phyloP scores from a whole-genome alignment of 2,888 invertebrate species.

The Periphyllus acericola region DNA sequence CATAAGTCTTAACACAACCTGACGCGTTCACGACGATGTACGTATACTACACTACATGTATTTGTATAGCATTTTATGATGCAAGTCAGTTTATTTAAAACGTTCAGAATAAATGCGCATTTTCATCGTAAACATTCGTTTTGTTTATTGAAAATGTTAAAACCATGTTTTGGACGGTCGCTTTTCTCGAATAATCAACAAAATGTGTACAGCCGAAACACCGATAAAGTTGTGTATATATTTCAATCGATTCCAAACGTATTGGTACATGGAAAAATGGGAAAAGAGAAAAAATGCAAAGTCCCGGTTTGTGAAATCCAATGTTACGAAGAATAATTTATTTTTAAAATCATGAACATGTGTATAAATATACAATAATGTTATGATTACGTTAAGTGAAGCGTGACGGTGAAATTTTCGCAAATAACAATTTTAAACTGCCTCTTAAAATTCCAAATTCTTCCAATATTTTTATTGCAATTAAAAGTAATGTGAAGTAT shows the following conservation, averaged over 20 bases:
- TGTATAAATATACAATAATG: background rate
- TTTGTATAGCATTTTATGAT: background rate
- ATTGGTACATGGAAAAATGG: too few relatives aligned
- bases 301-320: background rate
- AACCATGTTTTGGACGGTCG: background rate
- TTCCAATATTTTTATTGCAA: background rate
- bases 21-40: background rate
- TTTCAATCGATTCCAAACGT: background rate
- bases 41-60: too few relatives aligned
- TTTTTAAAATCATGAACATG: background rate
- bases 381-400: too few relatives aligned
- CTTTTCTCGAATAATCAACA: background rate
- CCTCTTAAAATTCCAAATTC: background rate
- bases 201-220: background rate
- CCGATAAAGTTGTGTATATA: background rate
- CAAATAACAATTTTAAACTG: background rate
- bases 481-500: constrained; percentile 16
- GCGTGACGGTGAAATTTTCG: too few relatives aligned
- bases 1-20: background rate
- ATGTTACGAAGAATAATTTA: constrained; percentile 12
- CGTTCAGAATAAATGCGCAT: background rate
- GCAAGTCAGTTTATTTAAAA: background rate
- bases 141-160: background rate
- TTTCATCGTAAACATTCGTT: background rate
- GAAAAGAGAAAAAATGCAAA: too few relatives aligned